Percentiles rank a stretch among this genome's conserved stretches.
phyloP scores from a whole-genome alignment of 2,888 invertebrate genomes.

The Spisula subtruncata region DNA sequence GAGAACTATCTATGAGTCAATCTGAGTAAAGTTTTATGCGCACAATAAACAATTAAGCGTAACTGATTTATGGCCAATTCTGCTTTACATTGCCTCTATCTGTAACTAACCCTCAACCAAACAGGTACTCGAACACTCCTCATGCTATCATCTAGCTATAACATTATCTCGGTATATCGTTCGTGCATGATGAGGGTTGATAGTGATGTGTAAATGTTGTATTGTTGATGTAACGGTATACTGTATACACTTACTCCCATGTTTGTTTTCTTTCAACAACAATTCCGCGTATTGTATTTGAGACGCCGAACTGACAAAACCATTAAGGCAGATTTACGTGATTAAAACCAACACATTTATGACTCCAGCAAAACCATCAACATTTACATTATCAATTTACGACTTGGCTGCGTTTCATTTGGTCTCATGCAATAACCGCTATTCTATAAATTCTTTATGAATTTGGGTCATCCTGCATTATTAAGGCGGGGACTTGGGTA shows the following conservation, averaged over 20 bases:
- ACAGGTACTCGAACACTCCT: not conserved
- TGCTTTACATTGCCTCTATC: not conserved
- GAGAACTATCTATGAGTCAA: not conserved
- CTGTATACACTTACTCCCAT: not conserved
- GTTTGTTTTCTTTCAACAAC: no score
- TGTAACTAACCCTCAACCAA: conserved; percentile 20
- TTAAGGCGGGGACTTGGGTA: no score
- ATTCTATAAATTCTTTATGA: no score
- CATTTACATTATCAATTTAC: no score
- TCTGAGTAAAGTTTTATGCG: not conserved
- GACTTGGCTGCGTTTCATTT: no score
- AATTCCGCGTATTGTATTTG: no score
- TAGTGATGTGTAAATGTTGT: conserved; percentile 17
- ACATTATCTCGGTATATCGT: conserved; percentile 8
- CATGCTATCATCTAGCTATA: not conserved
- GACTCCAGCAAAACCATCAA: no score
- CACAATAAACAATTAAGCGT: not conserved
- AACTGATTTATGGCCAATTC: conserved; percentile 2
- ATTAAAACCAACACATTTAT: no score
- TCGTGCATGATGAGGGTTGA: conserved; percentile 18
- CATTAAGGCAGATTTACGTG: no score
- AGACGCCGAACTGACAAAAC: no score
- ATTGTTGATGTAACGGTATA: not conserved
- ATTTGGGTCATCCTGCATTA: no score
- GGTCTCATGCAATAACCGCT: no score